Evolutionary conservation across 1,140 invertebrate genomes (phyloP).

Genomic region (Cotesia chilonis): DNA sequence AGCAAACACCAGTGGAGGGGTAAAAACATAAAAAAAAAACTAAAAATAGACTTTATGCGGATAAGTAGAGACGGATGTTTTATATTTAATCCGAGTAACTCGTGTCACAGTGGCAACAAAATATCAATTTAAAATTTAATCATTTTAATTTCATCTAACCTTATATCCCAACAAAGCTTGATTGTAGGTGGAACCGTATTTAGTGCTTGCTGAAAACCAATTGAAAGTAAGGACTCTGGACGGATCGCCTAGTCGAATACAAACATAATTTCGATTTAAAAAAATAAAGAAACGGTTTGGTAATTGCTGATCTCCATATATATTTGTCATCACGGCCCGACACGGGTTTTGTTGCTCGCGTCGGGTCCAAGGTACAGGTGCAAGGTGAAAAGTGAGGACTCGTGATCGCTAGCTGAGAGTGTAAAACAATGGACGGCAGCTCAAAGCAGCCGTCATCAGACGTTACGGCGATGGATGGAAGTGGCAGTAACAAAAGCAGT

Average conservation of each 20-base stretch:
- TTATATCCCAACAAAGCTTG: too few relatives aligned
- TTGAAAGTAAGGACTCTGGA: too few relatives aligned
- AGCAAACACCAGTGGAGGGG: conserved; percentile 11
- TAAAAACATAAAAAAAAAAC: not conserved
- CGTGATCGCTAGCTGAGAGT: not conserved
- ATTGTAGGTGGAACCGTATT: too few relatives aligned
- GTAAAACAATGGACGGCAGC: conserved; percentile 53
- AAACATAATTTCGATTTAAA: not conserved
- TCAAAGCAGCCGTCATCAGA: conserved; percentile 49
- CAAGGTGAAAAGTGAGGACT: conserved; percentile 23
- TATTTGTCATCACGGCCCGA: conserved; percentile 4
- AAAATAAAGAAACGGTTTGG: not conserved
- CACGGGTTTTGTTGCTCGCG: conserved; percentile 16
- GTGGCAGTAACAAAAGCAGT: conserved; percentile 33
- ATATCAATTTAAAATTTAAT: too few relatives aligned
- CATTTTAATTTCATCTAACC: too few relatives aligned
- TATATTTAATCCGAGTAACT: too few relatives aligned
- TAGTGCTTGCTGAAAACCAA: too few relatives aligned
- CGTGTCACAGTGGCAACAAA: too few relatives aligned
- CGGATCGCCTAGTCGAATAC: too few relatives aligned
- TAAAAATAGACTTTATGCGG: not conserved
- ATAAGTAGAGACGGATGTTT: not conserved
- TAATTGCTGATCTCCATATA: not conserved
- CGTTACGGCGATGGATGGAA: conserved; percentile 49
- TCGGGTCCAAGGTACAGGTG: conserved; percentile 22